phyloP scores from a whole-genome alignment of 1,140 invertebrate species.

The Teleopsis dalmanni region DNA sequence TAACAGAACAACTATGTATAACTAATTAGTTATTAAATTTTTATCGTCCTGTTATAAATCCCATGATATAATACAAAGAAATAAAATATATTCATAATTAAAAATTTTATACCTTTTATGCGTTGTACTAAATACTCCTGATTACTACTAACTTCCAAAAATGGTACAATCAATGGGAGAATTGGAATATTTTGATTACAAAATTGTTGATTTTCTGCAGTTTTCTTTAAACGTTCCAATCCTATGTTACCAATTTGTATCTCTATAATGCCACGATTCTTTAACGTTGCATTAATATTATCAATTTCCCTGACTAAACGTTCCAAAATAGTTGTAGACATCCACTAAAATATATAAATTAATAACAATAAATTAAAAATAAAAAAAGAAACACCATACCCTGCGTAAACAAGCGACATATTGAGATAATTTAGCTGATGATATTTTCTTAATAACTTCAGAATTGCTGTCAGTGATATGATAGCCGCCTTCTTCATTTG shows the following conservation, averaged over 20 bases:
- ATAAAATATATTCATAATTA: not conserved
- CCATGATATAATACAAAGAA: too few species aligned
- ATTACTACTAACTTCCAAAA: slow-evolving; percentile 68
- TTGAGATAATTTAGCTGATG: slow-evolving; percentile 36
- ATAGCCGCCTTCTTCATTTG: slow-evolving; percentile 32
- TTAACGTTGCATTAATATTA: slow-evolving; percentile 56
- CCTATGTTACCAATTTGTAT: slow-evolving; percentile 62
- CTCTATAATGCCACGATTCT: slow-evolving; percentile 61
- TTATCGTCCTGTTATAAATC: slow-evolving; percentile 15
- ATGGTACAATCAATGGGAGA: slow-evolving; percentile 62
- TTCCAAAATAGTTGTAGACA: slow-evolving; percentile 67
- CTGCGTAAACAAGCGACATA: slow-evolving; percentile 37
- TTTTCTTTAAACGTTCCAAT: slow-evolving; percentile 61
- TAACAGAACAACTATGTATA: too few species aligned
- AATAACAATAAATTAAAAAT: not conserved
- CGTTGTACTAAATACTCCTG: slow-evolving; percentile 76
- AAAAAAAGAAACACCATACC: slow-evolving; percentile 15
- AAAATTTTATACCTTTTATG: slow-evolving; percentile 48
- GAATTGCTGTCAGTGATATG: slow-evolving; percentile 36
- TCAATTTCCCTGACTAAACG: slow-evolving; percentile 64
- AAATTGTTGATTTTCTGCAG: slow-evolving; percentile 51
- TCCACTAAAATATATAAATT: slow-evolving; percentile 53
- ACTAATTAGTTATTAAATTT: slow-evolving; percentile 2
- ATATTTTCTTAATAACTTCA: slow-evolving; percentile 38
- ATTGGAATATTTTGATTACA: slow-evolving; percentile 60